Percentiles rank a stretch among this genome's conserved stretches.
Evolutionary conservation across 1,140 invertebrate genomes (phyloP).

Genomic region (Bombus superbus): DNA sequence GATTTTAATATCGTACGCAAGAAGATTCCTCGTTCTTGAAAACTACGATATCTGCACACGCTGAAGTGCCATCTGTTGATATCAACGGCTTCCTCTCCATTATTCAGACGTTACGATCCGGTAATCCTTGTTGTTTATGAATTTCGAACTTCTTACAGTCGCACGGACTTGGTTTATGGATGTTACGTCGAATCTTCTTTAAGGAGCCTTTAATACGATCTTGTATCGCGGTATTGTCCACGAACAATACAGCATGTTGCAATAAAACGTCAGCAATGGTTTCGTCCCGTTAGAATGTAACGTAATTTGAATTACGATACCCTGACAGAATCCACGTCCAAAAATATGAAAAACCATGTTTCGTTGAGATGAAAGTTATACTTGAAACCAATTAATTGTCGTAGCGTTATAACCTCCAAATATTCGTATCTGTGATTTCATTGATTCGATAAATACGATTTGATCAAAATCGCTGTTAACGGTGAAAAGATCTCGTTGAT

Average conservation of each 20-base stretch:
- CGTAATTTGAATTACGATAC: too few relatives aligned
- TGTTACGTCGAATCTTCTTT: neutral
- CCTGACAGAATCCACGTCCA: too few relatives aligned
- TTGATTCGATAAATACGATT: neutral
- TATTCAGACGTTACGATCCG: neutral
- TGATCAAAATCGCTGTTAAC: neutral
- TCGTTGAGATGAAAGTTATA: too few relatives aligned
- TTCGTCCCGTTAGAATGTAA: neutral
- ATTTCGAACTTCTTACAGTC: neutral
- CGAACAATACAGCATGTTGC: neutral
- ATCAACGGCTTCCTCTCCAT: neutral
- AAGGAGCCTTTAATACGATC: neutral
- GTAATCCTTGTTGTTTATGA: neutral
- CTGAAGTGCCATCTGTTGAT: neutral
- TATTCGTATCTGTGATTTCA: too few relatives aligned
- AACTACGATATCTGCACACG: neutral
- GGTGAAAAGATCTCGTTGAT: neutral
- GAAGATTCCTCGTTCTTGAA: neutral
- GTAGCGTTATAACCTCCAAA: too few relatives aligned
- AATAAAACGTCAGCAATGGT: neutral
- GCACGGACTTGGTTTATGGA: neutral
- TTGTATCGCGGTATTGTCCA: neutral
- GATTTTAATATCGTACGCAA: too few relatives aligned
- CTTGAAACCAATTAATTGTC: too few relatives aligned
- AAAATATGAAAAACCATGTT: too few relatives aligned